Conservation (phyloP, 92 coral and sea anemone genomes). For the Galaxea fascicularis region DNA sequence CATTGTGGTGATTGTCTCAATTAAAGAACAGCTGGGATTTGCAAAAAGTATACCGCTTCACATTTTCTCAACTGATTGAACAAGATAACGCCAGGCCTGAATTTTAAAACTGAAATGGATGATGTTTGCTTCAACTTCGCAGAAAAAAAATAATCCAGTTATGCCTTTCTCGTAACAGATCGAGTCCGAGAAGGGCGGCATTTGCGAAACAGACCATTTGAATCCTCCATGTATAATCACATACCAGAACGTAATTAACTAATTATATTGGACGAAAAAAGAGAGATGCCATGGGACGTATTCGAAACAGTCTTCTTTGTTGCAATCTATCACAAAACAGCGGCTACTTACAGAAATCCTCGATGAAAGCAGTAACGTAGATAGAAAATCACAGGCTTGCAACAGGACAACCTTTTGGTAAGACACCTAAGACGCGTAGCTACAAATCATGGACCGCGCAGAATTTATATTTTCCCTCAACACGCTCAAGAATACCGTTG, state of each 20-base stretch:
- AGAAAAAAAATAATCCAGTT: neutral
- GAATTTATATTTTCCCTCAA: neutral
- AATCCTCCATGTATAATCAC: neutral
- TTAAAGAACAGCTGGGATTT: no score
- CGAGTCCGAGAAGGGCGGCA: neutral
- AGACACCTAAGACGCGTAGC: neutral
- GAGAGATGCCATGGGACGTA: neutral
- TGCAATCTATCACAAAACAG: neutral
- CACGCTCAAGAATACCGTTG: conserved; percentile 13
- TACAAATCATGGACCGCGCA: neutral
- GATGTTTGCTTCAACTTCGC: neutral
- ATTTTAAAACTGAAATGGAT: neutral
- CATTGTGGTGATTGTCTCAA: neutral
- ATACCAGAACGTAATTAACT: neutral
- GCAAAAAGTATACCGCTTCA: neutral
- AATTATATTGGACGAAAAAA: neutral
- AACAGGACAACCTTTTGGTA: neutral
- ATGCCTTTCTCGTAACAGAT: neutral
- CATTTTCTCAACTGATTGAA: neutral
- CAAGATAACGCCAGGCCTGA: neutral
- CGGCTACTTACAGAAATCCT: conserved; percentile 1
- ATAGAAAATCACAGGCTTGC: neutral
- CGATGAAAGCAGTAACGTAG: neutral
- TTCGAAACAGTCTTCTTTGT: neutral
- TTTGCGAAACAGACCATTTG: neutral